Evolutionary conservation across 2,888 invertebrate species (phyloP).

Genomic region (Macroteleia sp.): DNA sequence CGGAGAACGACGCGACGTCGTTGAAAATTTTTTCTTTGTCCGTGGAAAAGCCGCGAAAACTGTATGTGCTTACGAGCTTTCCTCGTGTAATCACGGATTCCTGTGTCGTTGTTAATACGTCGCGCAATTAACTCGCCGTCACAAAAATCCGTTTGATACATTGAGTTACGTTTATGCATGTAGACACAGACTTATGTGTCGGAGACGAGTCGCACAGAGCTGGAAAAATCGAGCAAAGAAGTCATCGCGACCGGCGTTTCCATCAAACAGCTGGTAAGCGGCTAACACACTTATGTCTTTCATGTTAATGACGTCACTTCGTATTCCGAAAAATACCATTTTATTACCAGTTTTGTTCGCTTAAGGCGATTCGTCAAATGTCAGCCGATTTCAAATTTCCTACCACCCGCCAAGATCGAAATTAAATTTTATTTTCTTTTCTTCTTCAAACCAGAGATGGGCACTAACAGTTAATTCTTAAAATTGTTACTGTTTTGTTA

Average conservation of each 20-base stretch:
- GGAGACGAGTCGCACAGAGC: conserved; percentile 80
- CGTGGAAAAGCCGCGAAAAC: conserved; percentile 28
- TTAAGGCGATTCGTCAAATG: conserved; percentile 32
- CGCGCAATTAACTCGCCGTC: conserved; percentile 24
- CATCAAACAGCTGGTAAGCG: conserved; percentile 85
- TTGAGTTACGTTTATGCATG: conserved; percentile 75
- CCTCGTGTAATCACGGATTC: conserved; percentile 30
- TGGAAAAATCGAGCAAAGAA: conserved; percentile 81
- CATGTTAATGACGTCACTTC: conserved; percentile 50
- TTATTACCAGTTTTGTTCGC: conserved; percentile 15
- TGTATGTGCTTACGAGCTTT: too few relatives aligned
- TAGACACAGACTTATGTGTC: conserved; percentile 83
- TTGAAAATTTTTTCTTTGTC: not conserved
- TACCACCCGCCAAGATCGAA: too few relatives aligned
- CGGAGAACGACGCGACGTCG: too few relatives aligned
- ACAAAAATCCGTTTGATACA: conserved; percentile 48
- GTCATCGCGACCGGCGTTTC: conserved; percentile 84
- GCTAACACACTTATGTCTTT: conserved; percentile 51
- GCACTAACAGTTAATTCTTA: too few relatives aligned
- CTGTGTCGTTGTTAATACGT: conserved; percentile 32
- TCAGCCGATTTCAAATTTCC: not conserved
- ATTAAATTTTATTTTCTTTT: too few relatives aligned
- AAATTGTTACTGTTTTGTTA: too few relatives aligned
- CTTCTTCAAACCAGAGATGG: too few relatives aligned
- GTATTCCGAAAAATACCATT: conserved; percentile 34